Evolutionary conservation across 2,113 vertebrate species (phyloP).

Genomic region (Puffinus mauretanicus): DNA sequence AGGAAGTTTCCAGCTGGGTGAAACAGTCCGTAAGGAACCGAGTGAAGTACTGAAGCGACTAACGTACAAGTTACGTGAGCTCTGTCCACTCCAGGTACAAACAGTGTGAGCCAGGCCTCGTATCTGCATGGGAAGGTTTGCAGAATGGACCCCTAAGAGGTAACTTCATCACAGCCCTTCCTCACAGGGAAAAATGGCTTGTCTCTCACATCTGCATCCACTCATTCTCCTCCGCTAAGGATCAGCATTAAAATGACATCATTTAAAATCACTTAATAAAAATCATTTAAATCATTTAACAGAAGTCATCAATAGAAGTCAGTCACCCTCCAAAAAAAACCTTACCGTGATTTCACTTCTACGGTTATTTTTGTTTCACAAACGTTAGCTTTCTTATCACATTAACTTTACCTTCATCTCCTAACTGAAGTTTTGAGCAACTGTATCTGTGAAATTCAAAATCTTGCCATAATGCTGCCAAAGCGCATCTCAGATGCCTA

Average conservation of each 20-base stretch:
- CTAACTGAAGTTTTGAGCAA: background rate
- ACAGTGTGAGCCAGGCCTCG: fast-evolving
- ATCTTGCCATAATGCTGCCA: fast-evolving
- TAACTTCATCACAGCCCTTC: background rate
- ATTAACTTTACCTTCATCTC: background rate
- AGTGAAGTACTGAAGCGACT: fast-evolving
- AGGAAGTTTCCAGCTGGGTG: background rate
- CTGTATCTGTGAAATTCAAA: fast-evolving
- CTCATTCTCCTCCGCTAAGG: background rate
- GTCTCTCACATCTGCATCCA: background rate
- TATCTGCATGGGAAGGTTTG: background rate
- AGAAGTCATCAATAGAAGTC: background rate
- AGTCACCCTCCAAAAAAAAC: background rate
- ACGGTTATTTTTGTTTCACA: background rate
- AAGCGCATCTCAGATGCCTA: background rate
- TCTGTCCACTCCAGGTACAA: background rate
- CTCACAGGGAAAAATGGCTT: fast-evolving
- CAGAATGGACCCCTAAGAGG: background rate
- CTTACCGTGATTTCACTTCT: background rate
- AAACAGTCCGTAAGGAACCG: fast-evolving
- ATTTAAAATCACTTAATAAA: background rate
- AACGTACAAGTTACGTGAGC: fast-evolving
- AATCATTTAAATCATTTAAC: background rate
- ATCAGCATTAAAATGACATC: background rate
- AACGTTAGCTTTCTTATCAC: fast-evolving